Evolutionary conservation across 2,113 vertebrate species (phyloP).

Genomic region (Nansenia antarctica): DNA sequence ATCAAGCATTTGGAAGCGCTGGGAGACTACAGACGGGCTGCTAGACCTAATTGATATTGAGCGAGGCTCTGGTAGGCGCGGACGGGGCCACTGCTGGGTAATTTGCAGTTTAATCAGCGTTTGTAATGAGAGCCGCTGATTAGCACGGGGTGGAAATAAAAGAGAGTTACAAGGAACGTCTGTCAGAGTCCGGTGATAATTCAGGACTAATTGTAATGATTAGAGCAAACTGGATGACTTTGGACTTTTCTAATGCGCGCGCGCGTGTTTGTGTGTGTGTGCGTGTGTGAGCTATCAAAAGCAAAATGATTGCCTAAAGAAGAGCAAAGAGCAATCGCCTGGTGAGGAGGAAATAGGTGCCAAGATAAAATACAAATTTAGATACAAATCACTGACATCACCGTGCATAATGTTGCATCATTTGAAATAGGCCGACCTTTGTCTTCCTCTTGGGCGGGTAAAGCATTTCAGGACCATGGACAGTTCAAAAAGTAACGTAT

Average conservation of each 20-base stretch:
- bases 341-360: background rate
- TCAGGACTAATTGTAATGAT: conserved; percentile 99
- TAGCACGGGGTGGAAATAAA: conserved; percentile 99
- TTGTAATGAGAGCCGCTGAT: conserved; percentile 99
- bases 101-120: conserved; percentile 99
- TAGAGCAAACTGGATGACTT: conserved; percentile 99
- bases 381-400: background rate
- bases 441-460: too few species aligned
- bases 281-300: background rate
- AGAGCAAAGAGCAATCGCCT: background rate
- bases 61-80: conserved; percentile 91
- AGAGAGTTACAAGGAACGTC: conserved; percentile 99
- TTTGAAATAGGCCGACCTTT: too few species aligned
- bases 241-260: conserved; percentile 89
- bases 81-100: conserved; percentile 97
- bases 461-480: conserved; percentile 1
- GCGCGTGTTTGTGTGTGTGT: background rate
- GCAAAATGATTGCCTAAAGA: background rate
- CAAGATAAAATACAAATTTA: background rate
- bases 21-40: conserved; percentile 92
- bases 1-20: conserved; percentile 93
- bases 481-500: background rate
- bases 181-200: conserved; percentile 99
- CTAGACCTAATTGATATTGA: conserved; percentile 99
- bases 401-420: background rate